Evolutionary conservation across 1,140 invertebrate species (phyloP), one percentile per base, ranked within the genome.

Genomic region (Aphelenchoides avenae): DNA sequence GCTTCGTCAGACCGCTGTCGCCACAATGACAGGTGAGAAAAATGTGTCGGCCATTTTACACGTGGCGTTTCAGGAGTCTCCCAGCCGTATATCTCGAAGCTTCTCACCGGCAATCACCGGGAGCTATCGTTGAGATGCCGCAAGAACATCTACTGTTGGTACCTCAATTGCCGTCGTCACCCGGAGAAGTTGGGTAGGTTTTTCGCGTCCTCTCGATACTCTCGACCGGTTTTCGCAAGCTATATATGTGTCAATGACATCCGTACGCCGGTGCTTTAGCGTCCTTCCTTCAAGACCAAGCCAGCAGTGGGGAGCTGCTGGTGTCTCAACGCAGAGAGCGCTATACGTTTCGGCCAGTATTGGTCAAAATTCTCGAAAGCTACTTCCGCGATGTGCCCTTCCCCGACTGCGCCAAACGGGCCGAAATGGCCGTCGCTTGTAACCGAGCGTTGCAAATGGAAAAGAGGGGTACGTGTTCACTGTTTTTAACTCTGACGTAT

Each of bases 91-190:
- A 75, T 75, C 43, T 71, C 67, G 9, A 75, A 75, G 43, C 57
- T 75, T 11, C 54, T 75, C 20, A 75, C 75, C 33, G 72, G 72
- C 7, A 75, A 75, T 51, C 72, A 75, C 46, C 46, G 65, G 27
- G 73, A 75, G 49, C 55, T 75, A 15, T 71, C 66, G 9, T 56
- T 76, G 11, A 54, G 72, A n/a, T 75, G 72, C 51, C 63, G 72
- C 29, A 70, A 69, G 37, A 75, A 75, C 57, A 75, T 75, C 46
- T 75, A 75, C 52, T 66, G 57, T 22, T 75, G 72, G 72, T 75
- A 76, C 37, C 44, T 75, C 33, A 75, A 75, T 49, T 74, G 70
- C 51, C 52, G 73, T 18, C 40, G 62, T 18, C 70, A 75, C 49
- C 72, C 72, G 1, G 56, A 64, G 18, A 73, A 74, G 46, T 46